Evolutionary conservation across 2,113 vertebrate species (phyloP).

Genomic region (Chlorodrepanis virens): DNA sequence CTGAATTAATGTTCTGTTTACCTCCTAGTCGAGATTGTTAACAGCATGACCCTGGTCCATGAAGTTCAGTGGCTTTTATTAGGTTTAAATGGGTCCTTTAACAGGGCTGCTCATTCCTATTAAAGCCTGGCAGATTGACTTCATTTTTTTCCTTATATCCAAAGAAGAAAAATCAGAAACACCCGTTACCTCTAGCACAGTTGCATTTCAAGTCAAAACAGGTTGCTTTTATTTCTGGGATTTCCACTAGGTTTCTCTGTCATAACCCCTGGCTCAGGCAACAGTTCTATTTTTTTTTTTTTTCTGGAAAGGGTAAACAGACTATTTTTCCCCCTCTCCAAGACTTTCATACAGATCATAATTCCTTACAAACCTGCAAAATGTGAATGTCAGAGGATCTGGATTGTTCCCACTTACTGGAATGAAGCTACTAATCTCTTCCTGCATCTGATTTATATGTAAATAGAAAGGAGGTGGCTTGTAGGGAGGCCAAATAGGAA

Average conservation of each 20-base stretch:
- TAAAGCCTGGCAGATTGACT: neutral
- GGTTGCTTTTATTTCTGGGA: slow-evolving; percentile 34
- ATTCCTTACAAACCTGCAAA: neutral
- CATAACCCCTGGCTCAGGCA: neutral
- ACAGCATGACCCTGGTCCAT: neutral
- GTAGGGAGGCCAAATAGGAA: slow-evolving; percentile 45
- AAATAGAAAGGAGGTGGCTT: slow-evolving; percentile 46
- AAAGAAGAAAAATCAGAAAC: slow-evolving; percentile 10
- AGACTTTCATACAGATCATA: neutral
- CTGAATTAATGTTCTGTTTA: slow-evolving; percentile 9
- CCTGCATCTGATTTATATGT: slow-evolving; percentile 41
- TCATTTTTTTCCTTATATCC: neutral
- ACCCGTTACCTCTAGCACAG: neutral
- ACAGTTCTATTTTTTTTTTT: neutral
- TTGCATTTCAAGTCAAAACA: neutral
- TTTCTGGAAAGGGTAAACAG: neutral
- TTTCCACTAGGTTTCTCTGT: slow-evolving; percentile 22
- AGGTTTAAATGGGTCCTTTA: neutral
- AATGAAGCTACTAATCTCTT: slow-evolving; percentile 53
- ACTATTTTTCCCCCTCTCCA: neutral
- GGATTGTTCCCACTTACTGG: slow-evolving; percentile 12
- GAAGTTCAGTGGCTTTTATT: neutral
- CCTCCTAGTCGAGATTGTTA: neutral
- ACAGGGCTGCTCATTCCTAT: neutral
- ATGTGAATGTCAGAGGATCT: neutral